Evolutionary conservation across 2,113 vertebrate species (phyloP), one percentile per base, ranked within the genome.

Genomic region (Pogonocichla stellata): DNA sequence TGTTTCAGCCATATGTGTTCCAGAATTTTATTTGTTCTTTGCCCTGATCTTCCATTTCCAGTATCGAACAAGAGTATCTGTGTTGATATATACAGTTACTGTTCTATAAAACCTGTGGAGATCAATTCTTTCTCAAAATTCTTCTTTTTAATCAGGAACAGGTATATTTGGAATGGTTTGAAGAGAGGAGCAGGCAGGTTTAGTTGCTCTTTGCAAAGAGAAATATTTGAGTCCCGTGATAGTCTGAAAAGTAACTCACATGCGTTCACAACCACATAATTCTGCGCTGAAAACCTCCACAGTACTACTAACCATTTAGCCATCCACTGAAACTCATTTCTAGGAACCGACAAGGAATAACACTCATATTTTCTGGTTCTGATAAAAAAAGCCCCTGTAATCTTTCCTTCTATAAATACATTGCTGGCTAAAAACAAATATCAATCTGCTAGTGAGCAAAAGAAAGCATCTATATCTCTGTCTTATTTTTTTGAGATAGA

Each of bases 261-360:
- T 86, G 20, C n/a, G 69, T 72, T 71, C 66, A 69, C 53, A 64
- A 69, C 9, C 69, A 38, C 28, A 8, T 82, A 60, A 61, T 89
- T 89, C 86, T 86, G 33, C 88, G 36, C 40, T 91, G 69, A 96
- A 93, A 96, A 47, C 58, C 60, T 92, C 40, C 45, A 79, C 6
- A 80, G 8, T 45, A 75, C 54, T 91, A 82, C 38, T 79, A 91
- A 84, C 19, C 36, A 56, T 29, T 95, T 64, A 85, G 78, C 29
- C 67, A 54, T 42, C 33, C 62, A 64, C 62, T 82, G 9, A 86
- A 51, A 47, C 34, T 87, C 14, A 65, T 70, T 83, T 71, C 72
- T 94, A 66, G 85, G 38, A 85, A 88, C 6, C 33, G 33, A 42
- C 64, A 69, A 73, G 14, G 10, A 54, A 60, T 33, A 75, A 48